phyloP scores from a whole-genome alignment of 2,888 invertebrate genomes.

The Aspidapion aeneum region DNA sequence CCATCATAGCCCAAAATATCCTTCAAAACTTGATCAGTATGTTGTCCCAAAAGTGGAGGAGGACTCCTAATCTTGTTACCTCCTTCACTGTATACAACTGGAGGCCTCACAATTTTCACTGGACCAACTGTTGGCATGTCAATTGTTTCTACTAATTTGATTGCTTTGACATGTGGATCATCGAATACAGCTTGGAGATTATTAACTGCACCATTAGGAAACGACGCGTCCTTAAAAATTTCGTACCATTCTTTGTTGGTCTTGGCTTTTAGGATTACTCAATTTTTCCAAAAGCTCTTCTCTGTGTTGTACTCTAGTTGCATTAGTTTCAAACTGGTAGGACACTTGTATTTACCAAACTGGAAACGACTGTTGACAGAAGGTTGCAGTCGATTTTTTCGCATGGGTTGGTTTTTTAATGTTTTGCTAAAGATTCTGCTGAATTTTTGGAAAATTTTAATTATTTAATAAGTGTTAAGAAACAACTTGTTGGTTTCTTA shows the following conservation, averaged over 20 bases:
- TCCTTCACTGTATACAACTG: constrained; percentile 76
- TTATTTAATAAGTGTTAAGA: too few species aligned
- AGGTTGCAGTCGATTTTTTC: constrained; percentile 93
- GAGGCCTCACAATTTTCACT: constrained; percentile 80
- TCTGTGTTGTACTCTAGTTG: constrained; percentile 72
- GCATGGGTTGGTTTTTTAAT: constrained; percentile 73
- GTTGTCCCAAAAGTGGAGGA: constrained; percentile 85
- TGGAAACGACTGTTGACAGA: constrained; percentile 88
- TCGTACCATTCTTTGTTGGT: constrained; percentile 72
- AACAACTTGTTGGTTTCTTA: constrained; percentile 50
- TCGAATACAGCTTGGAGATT: constrained; percentile 79
- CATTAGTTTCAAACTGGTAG: constrained; percentile 73
- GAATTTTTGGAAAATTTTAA: too few species aligned
- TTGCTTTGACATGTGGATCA: constrained; percentile 78
- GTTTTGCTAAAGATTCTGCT: too few species aligned
- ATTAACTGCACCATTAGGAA: constrained; percentile 91
- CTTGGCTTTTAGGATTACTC: constrained; percentile 56
- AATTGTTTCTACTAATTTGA: constrained; percentile 69
- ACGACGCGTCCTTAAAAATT: constrained; percentile 67
- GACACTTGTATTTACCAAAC: constrained; percentile 88
- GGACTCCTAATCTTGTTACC: constrained; percentile 66
- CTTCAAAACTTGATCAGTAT: constrained; percentile 75
- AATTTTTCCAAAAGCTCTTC: constrained; percentile 62
- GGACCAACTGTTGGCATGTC: constrained; percentile 65
- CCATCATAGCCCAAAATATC: constrained; percentile 62